A percentile compares a stretch with the other conserved stretches of the same genome.
Conservation (phyloP, 2,113 vertebrate genomes). For the Cyanoliseus patagonus region DNA sequence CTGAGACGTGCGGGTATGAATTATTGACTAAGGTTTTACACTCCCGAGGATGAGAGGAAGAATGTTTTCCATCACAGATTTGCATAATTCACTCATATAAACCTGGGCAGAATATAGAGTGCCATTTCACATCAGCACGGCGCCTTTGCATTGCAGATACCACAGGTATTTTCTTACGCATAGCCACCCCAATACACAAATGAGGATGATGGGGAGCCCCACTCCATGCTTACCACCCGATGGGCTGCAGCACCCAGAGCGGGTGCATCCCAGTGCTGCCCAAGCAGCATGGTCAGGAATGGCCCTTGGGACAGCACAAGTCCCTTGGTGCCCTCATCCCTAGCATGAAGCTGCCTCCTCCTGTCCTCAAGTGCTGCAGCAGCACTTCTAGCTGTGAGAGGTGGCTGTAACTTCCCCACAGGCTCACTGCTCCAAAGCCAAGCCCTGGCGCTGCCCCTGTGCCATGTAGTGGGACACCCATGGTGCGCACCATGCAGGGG, state of each 20-base stretch:
- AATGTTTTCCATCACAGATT: constrained; percentile 82
- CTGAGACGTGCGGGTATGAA: constrained; percentile 77
- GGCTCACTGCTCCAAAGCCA: not conserved
- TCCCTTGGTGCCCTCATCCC: not conserved
- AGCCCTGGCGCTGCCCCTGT: not conserved
- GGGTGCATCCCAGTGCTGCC: not conserved
- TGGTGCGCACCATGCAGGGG: not conserved
- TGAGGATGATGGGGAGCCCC: accelerated
- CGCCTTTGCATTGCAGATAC: constrained; percentile 58
- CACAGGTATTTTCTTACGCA: not conserved
- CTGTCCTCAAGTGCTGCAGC: accelerated
- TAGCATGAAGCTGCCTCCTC: not conserved
- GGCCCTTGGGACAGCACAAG: not conserved
- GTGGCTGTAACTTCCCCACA: not conserved
- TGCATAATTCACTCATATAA: constrained; percentile 82
- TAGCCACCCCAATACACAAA: not conserved
- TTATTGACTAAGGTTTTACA: constrained; percentile 85
- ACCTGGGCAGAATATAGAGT: constrained; percentile 80
- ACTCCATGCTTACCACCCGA: accelerated
- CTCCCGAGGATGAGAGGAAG: constrained; percentile 79
- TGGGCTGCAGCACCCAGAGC: accelerated
- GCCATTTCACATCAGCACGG: constrained; percentile 54
- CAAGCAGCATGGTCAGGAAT: accelerated
- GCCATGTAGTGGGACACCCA: not conserved
- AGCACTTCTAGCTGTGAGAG: not conserved